Evolutionary conservation across 1,140 invertebrate genomes (phyloP).

Genomic region (Pantala flavescens): DNA sequence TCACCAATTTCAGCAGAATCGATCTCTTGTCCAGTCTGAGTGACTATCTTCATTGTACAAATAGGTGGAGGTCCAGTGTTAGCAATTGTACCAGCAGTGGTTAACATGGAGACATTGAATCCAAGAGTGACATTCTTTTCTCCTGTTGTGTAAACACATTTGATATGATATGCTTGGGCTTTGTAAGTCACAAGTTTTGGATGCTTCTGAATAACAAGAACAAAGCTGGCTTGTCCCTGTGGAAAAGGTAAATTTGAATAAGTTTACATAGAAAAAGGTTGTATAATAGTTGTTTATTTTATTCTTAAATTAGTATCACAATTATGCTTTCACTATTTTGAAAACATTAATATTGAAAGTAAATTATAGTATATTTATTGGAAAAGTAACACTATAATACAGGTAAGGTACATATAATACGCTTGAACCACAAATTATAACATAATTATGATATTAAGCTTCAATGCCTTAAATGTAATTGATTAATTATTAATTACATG

Average conservation of each 20-base stretch:
- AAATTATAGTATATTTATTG: too few relatives aligned
- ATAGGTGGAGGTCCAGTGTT: conserved; percentile 89
- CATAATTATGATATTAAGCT: too few relatives aligned
- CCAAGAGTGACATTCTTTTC: conserved; percentile 87
- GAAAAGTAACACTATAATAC: too few relatives aligned
- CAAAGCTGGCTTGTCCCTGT: conserved; percentile 81
- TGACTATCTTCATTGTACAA: conserved; percentile 85
- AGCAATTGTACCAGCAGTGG: conserved; percentile 87
- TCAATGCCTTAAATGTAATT: too few relatives aligned
- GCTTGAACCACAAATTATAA: too few relatives aligned
- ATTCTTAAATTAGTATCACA: conserved; percentile 12
- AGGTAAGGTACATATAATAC: too few relatives aligned
- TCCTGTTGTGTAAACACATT: conserved; percentile 87
- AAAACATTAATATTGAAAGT: conserved; percentile 6
- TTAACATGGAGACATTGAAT: conserved; percentile 91
- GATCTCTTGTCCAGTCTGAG: conserved; percentile 75
- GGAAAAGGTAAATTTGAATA: conserved; percentile 24
- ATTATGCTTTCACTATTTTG: background rate
- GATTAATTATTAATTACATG: too few relatives aligned
- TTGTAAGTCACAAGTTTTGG: conserved; percentile 89
- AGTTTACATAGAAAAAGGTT: conserved; percentile 22
- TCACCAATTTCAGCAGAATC: conserved; percentile 87
- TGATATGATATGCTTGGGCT: conserved; percentile 88
- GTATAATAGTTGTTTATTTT: conserved; percentile 11
- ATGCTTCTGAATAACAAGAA: conserved; percentile 90